Conservation (phyloP, 1,140 invertebrate species). For the Archivesica marissinica region DNA sequence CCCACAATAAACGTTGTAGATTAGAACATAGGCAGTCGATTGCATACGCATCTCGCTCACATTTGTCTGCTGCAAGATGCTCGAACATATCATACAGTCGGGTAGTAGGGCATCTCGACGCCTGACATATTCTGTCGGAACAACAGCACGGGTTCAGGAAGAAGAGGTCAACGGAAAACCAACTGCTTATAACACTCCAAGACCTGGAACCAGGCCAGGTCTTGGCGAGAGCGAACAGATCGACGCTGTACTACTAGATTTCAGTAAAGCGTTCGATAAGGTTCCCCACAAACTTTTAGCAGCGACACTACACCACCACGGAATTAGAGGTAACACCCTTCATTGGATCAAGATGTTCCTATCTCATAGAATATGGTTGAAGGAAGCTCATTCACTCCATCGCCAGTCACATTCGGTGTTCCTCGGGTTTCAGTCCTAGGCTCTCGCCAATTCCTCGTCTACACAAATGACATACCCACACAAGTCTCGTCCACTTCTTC, state of each 20-base stretch:
- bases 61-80: too few relatives aligned
- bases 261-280: constrained; percentile 21
- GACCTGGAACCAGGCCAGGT: not conserved
- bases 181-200: not conserved
- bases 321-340: not conserved
- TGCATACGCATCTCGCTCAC: too few relatives aligned
- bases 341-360: not conserved
- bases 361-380: too few relatives aligned
- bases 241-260: not conserved
- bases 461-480: too few relatives aligned
- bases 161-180: not conserved
- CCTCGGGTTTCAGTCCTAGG: too few relatives aligned
- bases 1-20: too few relatives aligned
- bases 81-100: not conserved
- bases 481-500: too few relatives aligned
- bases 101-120: not conserved
- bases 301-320: not conserved
- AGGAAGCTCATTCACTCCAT: too few relatives aligned
- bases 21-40: too few relatives aligned
- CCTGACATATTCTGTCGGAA: not conserved
- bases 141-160: constrained; percentile 4
- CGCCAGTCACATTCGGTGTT: too few relatives aligned
- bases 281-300: not conserved
- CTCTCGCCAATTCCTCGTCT: too few relatives aligned
- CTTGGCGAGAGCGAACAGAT: constrained; percentile 24